A percentile compares a stretch with the other conserved stretches of the same genome.
Evolutionary conservation across 2,888 invertebrate species (phyloP).

Genomic region (Eumacrocentrus americanus): DNA sequence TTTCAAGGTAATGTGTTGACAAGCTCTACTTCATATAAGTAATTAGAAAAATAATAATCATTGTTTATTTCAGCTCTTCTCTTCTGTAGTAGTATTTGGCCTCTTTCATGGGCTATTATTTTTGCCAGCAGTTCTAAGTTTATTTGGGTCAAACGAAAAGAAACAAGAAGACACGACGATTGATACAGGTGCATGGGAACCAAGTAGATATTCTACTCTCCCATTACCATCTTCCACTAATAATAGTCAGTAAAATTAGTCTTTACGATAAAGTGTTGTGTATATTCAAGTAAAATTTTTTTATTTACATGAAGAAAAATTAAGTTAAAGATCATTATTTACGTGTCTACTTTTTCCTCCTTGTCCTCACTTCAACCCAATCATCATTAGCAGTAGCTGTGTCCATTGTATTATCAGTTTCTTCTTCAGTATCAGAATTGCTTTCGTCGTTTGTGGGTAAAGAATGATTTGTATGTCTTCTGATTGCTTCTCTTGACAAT

Average conservation of each 20-base stretch:
- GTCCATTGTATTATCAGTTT: conserved; percentile 38
- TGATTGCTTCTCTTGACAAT: conserved; percentile 14
- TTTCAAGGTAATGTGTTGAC: conserved; percentile 61
- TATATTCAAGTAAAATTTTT: conserved; percentile 11
- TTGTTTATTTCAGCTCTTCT: conserved; percentile 59
- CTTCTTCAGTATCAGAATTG: conserved; percentile 35
- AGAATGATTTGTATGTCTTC: conserved; percentile 17
- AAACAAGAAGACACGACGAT: conserved; percentile 26
- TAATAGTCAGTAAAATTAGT: too few relatives aligned
- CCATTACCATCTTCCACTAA: conserved; percentile 25
- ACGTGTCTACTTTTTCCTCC: conserved; percentile 44
- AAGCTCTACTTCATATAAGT: not conserved
- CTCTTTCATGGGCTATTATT: conserved; percentile 64
- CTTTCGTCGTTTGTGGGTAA: conserved; percentile 18
- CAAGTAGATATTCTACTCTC: conserved; percentile 41
- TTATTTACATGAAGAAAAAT: conserved; percentile 1
- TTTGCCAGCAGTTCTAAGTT: conserved; percentile 63
- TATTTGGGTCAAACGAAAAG: conserved; percentile 58
- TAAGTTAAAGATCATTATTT: not conserved
- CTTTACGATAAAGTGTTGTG: too few relatives aligned
- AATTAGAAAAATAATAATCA: not conserved
- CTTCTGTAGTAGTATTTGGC: conserved; percentile 63
- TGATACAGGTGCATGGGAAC: conserved; percentile 31
- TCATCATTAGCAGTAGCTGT: conserved; percentile 40
- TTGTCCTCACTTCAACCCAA: conserved; percentile 51